Base-by-base conservation (phyloP, 2,113 vertebrate genomes). In the Echinops telfairi region DNA sequence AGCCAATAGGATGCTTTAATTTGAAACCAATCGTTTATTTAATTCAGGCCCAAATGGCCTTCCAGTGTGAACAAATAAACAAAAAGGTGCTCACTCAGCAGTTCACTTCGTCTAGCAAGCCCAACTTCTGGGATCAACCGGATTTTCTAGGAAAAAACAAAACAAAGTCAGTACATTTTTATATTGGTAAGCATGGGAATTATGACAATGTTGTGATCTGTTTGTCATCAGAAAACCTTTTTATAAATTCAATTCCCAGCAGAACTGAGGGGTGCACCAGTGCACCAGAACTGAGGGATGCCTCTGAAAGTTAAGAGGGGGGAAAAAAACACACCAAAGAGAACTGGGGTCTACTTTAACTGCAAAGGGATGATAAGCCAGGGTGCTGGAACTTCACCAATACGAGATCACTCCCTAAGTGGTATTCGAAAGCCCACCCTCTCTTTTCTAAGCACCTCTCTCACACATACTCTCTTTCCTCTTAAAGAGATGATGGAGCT, bases 381-480 rank as follows among this genome's bases (percentile, higher is more conserved):
- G 77, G 82, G 92, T 81, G 97, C 64, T 96, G 94, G 88, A 92
- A 95, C 98, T 97, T 97, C 97, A 97, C 96, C 97, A 71, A 93
- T 95, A 88, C 97, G 97, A 98, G 96, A 96, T 98, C 97, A 97
- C 94, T 97, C 96, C 97, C 96, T 93, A 83, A 58, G 97, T 97
- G 97, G 98, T 96, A 97, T 73, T 47, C 95, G 94, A 84, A 83
- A 92, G 89, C 95, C 89, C 92, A 86, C 95, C 95, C 92, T 92
- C 88, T 81, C 86, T 86, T 92, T 94, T 94, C 86, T 88, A 23
- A 3, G 94, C 93, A 7, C 53, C 79, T n/a, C 15, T 53, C 90
- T 95, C 87, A 31, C 77, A 33, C 88, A 86, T 4, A 1, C 80
- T 81, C 95, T 38, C 95, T 97, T 96, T 89, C 96, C 97, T 96